Conservation (phyloP, 2,113 vertebrate genomes). For the Rutilus rutilus region DNA sequence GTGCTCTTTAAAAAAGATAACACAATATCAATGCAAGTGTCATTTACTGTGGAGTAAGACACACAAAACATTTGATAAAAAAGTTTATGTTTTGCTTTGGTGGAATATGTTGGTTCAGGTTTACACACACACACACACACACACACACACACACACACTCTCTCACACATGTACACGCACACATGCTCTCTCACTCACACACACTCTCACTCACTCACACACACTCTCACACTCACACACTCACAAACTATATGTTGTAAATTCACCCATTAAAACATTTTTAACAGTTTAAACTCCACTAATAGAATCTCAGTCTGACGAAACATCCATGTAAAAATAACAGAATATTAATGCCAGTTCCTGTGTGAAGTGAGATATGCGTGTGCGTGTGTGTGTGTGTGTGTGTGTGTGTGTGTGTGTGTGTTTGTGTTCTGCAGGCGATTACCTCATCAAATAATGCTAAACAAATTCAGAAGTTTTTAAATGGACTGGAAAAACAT, state of each 20-base stretch:
- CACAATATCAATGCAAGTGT: too few relatives aligned
- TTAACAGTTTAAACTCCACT: not conserved
- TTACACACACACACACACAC: too few relatives aligned
- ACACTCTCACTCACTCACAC: too few relatives aligned
- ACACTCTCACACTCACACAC: too few relatives aligned
- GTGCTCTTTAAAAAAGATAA: too few relatives aligned
- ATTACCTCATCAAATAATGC: constrained; percentile 40
- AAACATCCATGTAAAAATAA: not conserved
- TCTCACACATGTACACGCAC: not conserved
- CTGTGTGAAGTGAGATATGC: not conserved
- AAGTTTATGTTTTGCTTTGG: too few relatives aligned
- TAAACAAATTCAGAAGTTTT: constrained; percentile 41
- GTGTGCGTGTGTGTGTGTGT: not conserved
- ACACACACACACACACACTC: too few relatives aligned
- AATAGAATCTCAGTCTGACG: not conserved
- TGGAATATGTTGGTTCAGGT: too few relatives aligned
- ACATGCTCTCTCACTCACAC: too few relatives aligned
- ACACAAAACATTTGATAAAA: too few relatives aligned
- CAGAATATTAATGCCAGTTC: not conserved
- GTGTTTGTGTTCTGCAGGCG: not conserved
- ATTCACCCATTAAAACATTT: not conserved
- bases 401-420: not conserved
- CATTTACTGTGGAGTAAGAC: too few relatives aligned
- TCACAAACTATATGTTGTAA: not conserved
- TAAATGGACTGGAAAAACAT: constrained; percentile 51